phyloP scores from a whole-genome alignment of 2,888 invertebrate genomes.

The Thecophora atra region DNA sequence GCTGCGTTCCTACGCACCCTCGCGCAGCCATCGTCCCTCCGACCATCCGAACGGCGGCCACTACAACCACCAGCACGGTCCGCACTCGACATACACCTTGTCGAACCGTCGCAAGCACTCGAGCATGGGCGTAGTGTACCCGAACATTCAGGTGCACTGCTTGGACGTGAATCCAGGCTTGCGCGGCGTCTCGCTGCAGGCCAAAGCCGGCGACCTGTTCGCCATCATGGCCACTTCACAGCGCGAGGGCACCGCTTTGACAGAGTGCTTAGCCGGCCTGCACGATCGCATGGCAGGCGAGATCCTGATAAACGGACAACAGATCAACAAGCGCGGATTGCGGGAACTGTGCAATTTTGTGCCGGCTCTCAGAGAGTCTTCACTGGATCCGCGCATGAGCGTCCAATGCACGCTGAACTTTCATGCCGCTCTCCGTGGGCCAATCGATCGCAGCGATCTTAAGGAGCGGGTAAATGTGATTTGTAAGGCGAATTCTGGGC shows the following conservation, averaged over 20 bases:
- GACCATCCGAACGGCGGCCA: conserved; percentile 48
- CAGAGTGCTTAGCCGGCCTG: conserved; percentile 85
- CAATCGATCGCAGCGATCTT: conserved; percentile 69
- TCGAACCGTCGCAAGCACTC: conserved; percentile 62
- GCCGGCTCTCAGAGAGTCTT: conserved; percentile 61
- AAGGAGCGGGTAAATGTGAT: conserved; percentile 72
- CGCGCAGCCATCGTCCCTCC: conserved; percentile 47
- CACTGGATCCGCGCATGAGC: conserved; percentile 77
- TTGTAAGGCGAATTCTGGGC: not conserved
- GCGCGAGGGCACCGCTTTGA: conserved; percentile 84
- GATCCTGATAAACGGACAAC: conserved; percentile 87
- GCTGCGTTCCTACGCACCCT: conserved; percentile 61
- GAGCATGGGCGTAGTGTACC: conserved; percentile 63
- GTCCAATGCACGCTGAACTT: conserved; percentile 89
- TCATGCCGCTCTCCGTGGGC: conserved; percentile 75
- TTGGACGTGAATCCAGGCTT: conserved; percentile 86
- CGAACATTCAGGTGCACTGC: conserved; percentile 68
- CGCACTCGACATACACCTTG: conserved; percentile 46
- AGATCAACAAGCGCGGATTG: conserved; percentile 76
- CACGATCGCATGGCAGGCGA: conserved; percentile 77
- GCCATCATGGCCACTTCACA: conserved; percentile 91
- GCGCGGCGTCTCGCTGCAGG: conserved; percentile 80
- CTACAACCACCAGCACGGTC: conserved; percentile 24
- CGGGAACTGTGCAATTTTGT: conserved; percentile 74
- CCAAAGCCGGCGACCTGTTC: conserved; percentile 88